These are phyloP conservation scores for Drosophila gunungcola DNA, from an alignment of 1,140 invertebrate species.

Conservation along the genomic window DNA sequence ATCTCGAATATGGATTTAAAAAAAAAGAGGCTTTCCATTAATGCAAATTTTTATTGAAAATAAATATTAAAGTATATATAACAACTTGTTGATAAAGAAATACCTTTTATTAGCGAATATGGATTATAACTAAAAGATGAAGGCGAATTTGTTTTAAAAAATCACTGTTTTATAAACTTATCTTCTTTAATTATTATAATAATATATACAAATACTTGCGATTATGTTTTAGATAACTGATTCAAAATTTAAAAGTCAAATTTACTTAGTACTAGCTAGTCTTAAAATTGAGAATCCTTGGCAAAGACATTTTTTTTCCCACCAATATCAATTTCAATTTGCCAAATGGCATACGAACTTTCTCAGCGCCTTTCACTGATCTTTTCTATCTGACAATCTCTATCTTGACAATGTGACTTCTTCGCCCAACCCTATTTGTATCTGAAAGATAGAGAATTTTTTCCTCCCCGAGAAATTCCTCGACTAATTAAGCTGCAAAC, in stretches of 20 bases:
- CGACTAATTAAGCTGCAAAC: conserved; percentile 61
- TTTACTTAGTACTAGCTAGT: too few relatives aligned
- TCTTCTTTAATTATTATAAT: too few relatives aligned
- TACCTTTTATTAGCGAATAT: neutral
- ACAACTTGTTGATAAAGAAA: conserved; percentile 8
- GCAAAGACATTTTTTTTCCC: conserved; percentile 15
- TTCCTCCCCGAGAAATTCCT: conserved; percentile 47
- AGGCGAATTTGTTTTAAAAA: too few relatives aligned
- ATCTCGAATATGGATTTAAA: neutral
- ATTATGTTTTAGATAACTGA: too few relatives aligned
- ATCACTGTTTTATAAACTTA: too few relatives aligned
- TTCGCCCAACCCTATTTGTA: neutral
- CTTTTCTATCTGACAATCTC: conserved; percentile 24
- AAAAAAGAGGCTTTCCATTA: too few relatives aligned
- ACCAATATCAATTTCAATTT: conserved; percentile 34
- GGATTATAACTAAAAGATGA: too few relatives aligned
- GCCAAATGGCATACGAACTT: conserved; percentile 3
- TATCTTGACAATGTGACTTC: conserved; percentile 18
- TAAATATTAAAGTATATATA: too few relatives aligned
- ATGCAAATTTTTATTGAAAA: too few relatives aligned
- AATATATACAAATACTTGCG: too few relatives aligned
- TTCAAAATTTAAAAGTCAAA: too few relatives aligned
- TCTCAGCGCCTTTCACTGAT: conserved; percentile 16
- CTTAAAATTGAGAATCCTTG: neutral
- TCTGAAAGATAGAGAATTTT: neutral